Base-by-base conservation (phyloP, 1,140 invertebrate species). In the Vanessa tameamea region DNA sequence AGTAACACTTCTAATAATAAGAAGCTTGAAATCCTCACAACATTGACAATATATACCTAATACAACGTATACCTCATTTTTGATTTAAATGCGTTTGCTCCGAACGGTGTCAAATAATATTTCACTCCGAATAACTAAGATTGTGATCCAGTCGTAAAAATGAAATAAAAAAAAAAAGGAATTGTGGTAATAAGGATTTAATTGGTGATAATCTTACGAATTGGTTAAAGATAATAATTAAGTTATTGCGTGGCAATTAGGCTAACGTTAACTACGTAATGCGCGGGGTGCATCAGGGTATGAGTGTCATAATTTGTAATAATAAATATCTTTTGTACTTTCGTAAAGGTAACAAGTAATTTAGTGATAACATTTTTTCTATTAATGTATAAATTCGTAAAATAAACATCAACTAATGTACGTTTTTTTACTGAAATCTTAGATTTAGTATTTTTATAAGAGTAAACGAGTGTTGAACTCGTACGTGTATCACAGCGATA, bases 231-330 rank as follows among this genome's bases (percentile, higher is more conserved):
- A 92, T 93, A 92, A 92, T 91, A 88, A 89, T 85, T 90, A 91
- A 90, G 85, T 87, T 81, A 90, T 91, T 92, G 89, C 90, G 86
- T 89, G 90, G 90, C 89, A 91, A 92, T 90, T 89, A 91, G 83
- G 83, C 71, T 90, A 86, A 87, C 82, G 70, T 85, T 82, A 78
- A 84, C 81, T 85, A 87, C 82, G 81, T 88, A 89, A 92, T 83
- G 90, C 87, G 91, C 91, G 90, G 93, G 91, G 90, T 93, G 88
- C 85, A 93, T 93, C 93, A 93, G 93, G 93, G 93, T 93, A 93
- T 92, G 93, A 90, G 87, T 93, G 90, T 93, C 91, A 91, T 92
- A 90, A 87, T 88, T 90, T 86, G 86, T 90, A 90, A 86, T 57
- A 87, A 87, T 86, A 80, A 80, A 83, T 84, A 86, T 86, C 78